Conservation (phyloP, 1,140 invertebrate genomes). For the Drosophila pectinifera region DNA sequence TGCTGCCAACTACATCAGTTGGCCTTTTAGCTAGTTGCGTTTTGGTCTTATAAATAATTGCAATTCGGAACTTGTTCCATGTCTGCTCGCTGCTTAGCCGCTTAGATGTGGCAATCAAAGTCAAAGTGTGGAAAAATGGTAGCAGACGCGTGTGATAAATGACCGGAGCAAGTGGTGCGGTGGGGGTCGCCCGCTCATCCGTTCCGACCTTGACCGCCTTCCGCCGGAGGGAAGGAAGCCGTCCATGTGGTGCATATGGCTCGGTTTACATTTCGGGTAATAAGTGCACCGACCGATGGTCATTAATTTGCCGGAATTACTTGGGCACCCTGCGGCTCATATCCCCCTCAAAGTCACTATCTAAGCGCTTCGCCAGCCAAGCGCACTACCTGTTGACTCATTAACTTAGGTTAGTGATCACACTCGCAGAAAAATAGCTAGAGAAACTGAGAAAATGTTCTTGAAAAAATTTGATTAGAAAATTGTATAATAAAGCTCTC, state of each 20-base stretch:
- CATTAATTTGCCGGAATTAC: conserved; percentile 61
- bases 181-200: conserved; percentile 5
- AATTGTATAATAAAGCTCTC: too few relatives aligned
- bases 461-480: too few relatives aligned
- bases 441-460: too few relatives aligned
- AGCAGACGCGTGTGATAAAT: conserved; percentile 68
- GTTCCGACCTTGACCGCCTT: conserved; percentile 68
- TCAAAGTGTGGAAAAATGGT: conserved; percentile 58
- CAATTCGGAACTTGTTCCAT: conserved; percentile 67
- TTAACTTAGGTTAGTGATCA: conserved; percentile 39
- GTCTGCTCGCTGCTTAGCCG: conserved; percentile 28
- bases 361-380: conserved; percentile 60
- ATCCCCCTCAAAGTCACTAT: conserved; percentile 23
- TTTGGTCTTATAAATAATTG: conserved; percentile 71
- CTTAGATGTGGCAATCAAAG: conserved; percentile 63
- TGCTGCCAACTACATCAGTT: conserved; percentile 46
- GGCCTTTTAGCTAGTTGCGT: conserved; percentile 68
- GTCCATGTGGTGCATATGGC: conserved; percentile 32
- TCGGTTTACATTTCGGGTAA: conserved; percentile 58
- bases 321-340: conserved; percentile 11
- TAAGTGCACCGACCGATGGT: conserved; percentile 55
- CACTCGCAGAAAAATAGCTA: conserved; percentile 7
- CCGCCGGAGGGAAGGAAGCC: background rate
- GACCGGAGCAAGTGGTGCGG: conserved; percentile 45
- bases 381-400: conserved; percentile 75